phyloP scores from a whole-genome alignment of 2,113 vertebrate species.

The Calyptomena viridis region DNA sequence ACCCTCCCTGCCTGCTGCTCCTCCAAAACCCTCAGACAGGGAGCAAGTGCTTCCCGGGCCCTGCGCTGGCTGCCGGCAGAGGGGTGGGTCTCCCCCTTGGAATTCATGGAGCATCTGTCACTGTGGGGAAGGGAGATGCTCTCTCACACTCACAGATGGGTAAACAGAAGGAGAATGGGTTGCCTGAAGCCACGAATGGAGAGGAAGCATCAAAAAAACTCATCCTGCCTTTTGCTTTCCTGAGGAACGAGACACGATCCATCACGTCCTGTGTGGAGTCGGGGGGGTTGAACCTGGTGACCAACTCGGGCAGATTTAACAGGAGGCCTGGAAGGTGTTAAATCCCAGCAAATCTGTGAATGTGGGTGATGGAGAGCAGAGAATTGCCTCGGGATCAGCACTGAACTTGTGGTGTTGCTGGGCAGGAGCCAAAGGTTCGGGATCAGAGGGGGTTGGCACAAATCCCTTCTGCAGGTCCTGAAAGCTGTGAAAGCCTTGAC shows the following conservation, averaged over 20 bases:
- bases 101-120: not conserved
- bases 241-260: accelerated
- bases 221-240: not conserved
- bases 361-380: not conserved
- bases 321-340: not conserved
- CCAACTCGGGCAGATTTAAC: accelerated
- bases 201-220: not conserved
- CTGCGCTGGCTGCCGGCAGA: not conserved
- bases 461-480: not conserved
- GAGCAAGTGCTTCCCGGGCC: not conserved
- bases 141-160: not conserved
- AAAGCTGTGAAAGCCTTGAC: accelerated
- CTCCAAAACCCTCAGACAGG: not conserved
- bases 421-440: accelerated
- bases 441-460: accelerated
- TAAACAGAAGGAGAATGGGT: conserved; percentile 32
- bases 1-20: accelerated
- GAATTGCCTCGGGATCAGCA: accelerated
- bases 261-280: accelerated
- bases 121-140: not conserved
- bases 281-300: not conserved
- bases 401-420: accelerated
- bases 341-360: accelerated
- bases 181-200: not conserved
- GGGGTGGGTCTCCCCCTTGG: not conserved